Evolutionary conservation across 1,140 invertebrate species (phyloP).

Genomic region (Rhopalosiphum padi): DNA sequence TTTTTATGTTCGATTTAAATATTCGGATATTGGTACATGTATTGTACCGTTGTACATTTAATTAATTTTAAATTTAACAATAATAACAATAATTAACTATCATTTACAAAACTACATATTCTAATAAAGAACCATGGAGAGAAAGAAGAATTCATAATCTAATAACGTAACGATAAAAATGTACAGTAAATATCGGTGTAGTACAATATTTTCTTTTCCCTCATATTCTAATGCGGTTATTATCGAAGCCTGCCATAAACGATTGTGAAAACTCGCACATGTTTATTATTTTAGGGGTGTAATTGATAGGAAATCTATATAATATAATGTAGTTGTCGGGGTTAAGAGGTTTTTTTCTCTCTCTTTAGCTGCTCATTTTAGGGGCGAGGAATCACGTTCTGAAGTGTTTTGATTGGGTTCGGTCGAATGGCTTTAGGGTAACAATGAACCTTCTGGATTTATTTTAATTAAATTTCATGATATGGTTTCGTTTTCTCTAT

Average conservation of each 20-base stretch:
- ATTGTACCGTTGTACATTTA: background rate
- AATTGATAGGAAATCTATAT: conserved; percentile 50
- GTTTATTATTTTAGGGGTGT: conserved; percentile 45
- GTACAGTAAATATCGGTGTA: background rate
- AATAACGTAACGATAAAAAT: background rate
- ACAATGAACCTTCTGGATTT: conserved; percentile 57
- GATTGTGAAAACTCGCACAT: conserved; percentile 47
- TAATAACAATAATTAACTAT: background rate
- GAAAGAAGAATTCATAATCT: background rate
- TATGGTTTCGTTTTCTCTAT: conserved; percentile 58
- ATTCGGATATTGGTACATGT: background rate
- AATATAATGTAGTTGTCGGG: conserved; percentile 25
- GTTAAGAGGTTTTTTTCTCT: conserved; percentile 50
- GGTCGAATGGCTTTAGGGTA: conserved; percentile 56
- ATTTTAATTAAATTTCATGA: conserved; percentile 58
- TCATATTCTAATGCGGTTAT: conserved; percentile 35
- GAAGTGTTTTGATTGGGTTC: conserved; percentile 58
- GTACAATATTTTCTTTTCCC: conserved; percentile 34
- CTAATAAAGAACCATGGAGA: too few species aligned
- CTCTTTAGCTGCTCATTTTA: conserved; percentile 32
- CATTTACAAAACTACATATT: background rate
- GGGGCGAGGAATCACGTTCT: conserved; percentile 32
- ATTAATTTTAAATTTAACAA: background rate
- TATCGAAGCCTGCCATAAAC: background rate
- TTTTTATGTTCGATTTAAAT: background rate